These are phyloP conservation scores for Corydoras sp. DNA, from an alignment of 2,113 vertebrate genomes.

Conservation along the genomic window DNA sequence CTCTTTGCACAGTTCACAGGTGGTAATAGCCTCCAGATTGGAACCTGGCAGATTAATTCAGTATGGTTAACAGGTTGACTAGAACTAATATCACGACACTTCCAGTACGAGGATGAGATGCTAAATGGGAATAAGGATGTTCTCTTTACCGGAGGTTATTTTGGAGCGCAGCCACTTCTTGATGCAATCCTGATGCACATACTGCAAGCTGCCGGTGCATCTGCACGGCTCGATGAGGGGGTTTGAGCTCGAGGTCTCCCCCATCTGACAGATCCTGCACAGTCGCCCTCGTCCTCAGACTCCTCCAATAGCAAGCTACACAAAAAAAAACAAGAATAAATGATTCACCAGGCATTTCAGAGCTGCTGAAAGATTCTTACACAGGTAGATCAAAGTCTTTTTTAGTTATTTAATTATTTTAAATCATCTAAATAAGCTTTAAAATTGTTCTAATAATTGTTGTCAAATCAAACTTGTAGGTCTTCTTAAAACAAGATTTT, in stretches of 20 bases:
- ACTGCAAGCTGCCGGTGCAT: conserved; percentile 90
- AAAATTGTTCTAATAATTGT: too few species aligned
- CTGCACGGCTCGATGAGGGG: conserved; percentile 90
- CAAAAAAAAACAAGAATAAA: conserved; percentile 16
- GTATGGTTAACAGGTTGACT: too few species aligned
- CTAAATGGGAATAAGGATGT: too few species aligned
- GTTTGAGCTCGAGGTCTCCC: conserved; percentile 77
- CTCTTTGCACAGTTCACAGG: conserved; percentile 95
- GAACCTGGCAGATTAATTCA: conserved; percentile 66
- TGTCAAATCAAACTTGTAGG: too few species aligned
- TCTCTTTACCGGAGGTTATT: conserved; percentile 84
- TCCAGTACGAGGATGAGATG: too few species aligned
- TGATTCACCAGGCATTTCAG: too few species aligned
- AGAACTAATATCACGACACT: too few species aligned
- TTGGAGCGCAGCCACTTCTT: conserved; percentile 96
- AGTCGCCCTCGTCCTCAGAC: conserved; percentile 95
- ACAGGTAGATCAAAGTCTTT: too few species aligned
- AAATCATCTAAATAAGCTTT: too few species aligned
- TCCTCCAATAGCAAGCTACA: conserved; percentile 89
- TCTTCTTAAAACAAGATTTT: too few species aligned
- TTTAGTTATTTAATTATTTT: too few species aligned
- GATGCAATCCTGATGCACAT: conserved; percentile 97
- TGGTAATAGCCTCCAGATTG: conserved; percentile 86
- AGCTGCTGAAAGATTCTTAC: too few species aligned
- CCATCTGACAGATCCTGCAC: conserved; percentile 96